Evolutionary conservation across 2,797 vertebrate genomes (phyloP), one percentile per base, ranked within the genome.

Genomic region (Coracias cyanogaster): DNA sequence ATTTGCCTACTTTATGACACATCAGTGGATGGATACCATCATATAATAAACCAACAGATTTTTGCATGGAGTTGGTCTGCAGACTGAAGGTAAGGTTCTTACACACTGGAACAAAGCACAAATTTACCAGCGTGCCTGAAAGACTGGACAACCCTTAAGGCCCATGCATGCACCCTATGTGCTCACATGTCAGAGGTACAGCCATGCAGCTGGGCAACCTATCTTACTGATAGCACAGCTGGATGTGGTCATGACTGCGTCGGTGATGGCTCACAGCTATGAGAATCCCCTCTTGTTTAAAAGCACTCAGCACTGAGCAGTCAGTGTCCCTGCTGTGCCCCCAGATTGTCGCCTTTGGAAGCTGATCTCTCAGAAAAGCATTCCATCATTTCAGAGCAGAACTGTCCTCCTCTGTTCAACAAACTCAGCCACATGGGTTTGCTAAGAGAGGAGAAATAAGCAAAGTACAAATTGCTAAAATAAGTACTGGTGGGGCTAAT

Each of bases 261-360:
- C 57, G 9, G 67, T 71, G 93, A 76, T 0, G 2, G 54, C 62
- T 86, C 62, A 58, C 41, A 90, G 76, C 69, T 81, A 48, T 18
- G 17, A 88, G 89, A 95, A 91, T 81, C 48, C 67, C 19, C 35
- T 67, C 84, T 55, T 67, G 6, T 82, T 92, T 91, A 87, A 93
- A 45, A 89, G 76, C 48, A 74, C 71, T 89, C 71, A 60, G 67
- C 54, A 71, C 67, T 25, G 52, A 92, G 89, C 86, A 87, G 57
- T 86, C 70, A 65, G 83, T 17, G 5, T 85, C 66, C 82, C 70
- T 72, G 84, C 84, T 85, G 87, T 85, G 90, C 26, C 62, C 84
- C 52, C 57, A 65, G 58, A 93, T 3, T 85, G 67, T 93, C 84
- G 89, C 74, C 52, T 95, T 74, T 92, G 90, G 81, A 92, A 93